Evolutionary conservation across 2,113 vertebrate species (phyloP).

Genomic region (Hystrix cristata): DNA sequence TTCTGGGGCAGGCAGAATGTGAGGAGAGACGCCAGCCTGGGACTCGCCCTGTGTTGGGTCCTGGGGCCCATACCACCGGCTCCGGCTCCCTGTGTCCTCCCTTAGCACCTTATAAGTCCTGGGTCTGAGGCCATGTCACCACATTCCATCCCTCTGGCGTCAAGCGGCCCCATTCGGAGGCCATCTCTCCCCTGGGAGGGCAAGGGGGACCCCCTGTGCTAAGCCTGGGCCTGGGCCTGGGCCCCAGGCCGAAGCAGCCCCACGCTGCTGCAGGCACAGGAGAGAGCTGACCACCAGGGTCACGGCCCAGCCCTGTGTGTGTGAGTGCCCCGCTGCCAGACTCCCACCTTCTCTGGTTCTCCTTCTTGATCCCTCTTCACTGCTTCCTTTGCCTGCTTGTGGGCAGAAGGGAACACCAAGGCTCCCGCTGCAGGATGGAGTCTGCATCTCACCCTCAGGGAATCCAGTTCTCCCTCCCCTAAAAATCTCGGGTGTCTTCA

Average conservation of each 20-base stretch:
- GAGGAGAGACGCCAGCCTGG: not conserved
- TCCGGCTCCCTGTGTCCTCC: constrained; percentile 10
- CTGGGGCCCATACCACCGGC: not conserved
- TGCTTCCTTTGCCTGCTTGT: not conserved
- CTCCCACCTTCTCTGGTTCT: not conserved
- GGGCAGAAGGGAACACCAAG: not conserved
- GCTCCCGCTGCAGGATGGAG: not conserved
- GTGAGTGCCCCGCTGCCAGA: not conserved
- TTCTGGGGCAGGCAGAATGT: not conserved
- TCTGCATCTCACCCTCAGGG: not conserved
- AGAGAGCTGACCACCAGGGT: not conserved
- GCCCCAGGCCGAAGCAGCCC: not conserved
- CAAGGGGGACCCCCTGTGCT: constrained; percentile 53
- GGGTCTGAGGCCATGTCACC: constrained; percentile 74
- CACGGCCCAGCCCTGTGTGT: no score
- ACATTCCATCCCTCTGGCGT: constrained; percentile 86
- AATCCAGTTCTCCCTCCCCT: not conserved
- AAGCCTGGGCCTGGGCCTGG: not conserved
- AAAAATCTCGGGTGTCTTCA: not conserved
- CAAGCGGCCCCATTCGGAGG: constrained; percentile 80
- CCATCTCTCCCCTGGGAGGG: constrained; percentile 56
- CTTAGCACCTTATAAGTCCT: constrained; percentile 88
- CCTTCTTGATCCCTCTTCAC: not conserved
- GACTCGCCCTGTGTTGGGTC: not conserved
- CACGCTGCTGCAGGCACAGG: not conserved